Evolutionary conservation across 2,797 vertebrate species (phyloP).

Genomic region (Psittacula echo): DNA sequence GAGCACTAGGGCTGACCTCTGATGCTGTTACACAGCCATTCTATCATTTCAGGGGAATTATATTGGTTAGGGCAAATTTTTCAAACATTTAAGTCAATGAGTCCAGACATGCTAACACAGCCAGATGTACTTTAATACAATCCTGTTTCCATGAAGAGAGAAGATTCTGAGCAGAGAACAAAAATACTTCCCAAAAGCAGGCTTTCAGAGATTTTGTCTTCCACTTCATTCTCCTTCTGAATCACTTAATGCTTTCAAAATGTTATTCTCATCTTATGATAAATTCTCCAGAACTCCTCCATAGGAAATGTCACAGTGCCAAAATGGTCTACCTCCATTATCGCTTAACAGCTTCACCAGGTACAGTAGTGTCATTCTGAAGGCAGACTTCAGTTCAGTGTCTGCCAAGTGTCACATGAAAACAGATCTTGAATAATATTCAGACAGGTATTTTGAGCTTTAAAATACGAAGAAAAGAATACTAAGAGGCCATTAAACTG

Average conservation of each 20-base stretch:
- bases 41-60: neutral
- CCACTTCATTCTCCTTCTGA: neutral
- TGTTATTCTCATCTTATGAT: neutral
- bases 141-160: neutral
- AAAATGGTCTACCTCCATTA: neutral
- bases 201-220: neutral
- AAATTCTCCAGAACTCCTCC: neutral
- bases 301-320: neutral
- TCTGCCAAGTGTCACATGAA: neutral
- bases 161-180: neutral
- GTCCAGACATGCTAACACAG: neutral
- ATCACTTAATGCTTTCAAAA: neutral
- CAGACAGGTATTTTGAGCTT: neutral
- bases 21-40: neutral
- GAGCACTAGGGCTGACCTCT: neutral
- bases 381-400: neutral
- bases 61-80: neutral
- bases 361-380: neutral
- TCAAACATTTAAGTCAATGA: neutral
- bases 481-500: neutral
- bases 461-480: neutral
- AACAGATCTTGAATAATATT: neutral
- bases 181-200: neutral
- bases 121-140: neutral
- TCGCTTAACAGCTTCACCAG: neutral